Conservation (phyloP, 1,140 invertebrate species). For the Cyrtorhinus lividipennis region DNA sequence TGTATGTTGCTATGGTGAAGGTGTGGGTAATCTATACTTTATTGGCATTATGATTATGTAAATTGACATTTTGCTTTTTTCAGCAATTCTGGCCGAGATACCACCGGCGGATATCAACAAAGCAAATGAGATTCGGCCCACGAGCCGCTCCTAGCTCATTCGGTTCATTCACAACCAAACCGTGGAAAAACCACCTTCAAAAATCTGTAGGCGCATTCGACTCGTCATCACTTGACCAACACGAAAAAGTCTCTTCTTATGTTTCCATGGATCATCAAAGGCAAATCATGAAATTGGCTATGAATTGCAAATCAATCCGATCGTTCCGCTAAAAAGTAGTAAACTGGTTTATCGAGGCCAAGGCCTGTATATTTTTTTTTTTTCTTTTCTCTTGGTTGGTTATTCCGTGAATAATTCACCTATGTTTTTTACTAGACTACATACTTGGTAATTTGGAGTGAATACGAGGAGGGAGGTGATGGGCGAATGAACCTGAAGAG, state of each 20-base stretch:
- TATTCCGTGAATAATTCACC: too few relatives aligned
- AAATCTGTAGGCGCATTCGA: not conserved
- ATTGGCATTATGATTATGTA: not conserved
- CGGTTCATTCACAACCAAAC: not conserved
- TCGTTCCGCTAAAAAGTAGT: too few relatives aligned
- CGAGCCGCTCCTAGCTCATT: not conserved
- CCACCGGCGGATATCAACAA: not conserved
- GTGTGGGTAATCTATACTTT: not conserved
- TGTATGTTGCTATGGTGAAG: too few relatives aligned
- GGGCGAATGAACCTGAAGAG: too few relatives aligned
- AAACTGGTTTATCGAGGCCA: too few relatives aligned
- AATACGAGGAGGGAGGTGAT: too few relatives aligned
- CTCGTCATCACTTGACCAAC: too few relatives aligned
- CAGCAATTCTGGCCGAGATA: not conserved
- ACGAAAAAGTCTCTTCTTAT: not conserved
- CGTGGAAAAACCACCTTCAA: not conserved
- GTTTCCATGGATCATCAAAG: not conserved
- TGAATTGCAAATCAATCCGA: not conserved
- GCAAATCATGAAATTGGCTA: not conserved
- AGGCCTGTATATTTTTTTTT: too few relatives aligned
- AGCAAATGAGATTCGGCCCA: constrained; percentile 5
- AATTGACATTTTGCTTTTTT: too few relatives aligned
- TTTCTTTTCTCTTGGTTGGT: too few relatives aligned
- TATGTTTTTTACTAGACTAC: too few relatives aligned
- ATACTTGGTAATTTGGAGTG: too few relatives aligned